Percentiles rank a stretch among this genome's conserved stretches.
These are phyloP conservation scores for Lottia gigantea DNA, from an alignment of 2,888 invertebrate genomes.

Conservation along the genomic window DNA sequence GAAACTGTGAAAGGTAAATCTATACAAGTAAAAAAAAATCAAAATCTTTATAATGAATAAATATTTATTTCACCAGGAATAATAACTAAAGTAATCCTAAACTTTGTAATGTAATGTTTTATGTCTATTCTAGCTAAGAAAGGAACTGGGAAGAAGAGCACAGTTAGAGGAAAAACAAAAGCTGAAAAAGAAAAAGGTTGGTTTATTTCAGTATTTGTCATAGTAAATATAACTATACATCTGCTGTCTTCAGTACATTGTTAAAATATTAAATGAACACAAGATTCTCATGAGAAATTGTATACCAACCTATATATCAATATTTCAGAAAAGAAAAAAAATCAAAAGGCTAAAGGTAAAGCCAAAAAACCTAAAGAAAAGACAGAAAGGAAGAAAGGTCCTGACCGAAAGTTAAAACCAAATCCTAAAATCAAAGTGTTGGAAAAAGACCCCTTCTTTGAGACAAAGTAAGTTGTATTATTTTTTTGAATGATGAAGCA, in stretches of 20 bases:
- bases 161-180: constrained; percentile 12
- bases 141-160: constrained; percentile 14
- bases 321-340: constrained; percentile 24
- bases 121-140: not conserved
- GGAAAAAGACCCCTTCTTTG: constrained; percentile 68
- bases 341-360: constrained; percentile 32
- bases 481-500: too few relatives aligned
- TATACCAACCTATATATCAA: not conserved
- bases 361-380: constrained; percentile 34
- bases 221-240: not conserved
- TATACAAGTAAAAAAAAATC: not conserved
- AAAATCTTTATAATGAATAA: not conserved
- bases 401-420: constrained; percentile 61
- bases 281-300: constrained; percentile 17
- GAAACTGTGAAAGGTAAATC: constrained; percentile 17
- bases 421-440: constrained; percentile 65
- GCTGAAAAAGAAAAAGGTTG: constrained; percentile 22
- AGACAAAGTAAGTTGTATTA: constrained; percentile 60
- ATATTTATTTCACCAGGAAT: too few relatives aligned
- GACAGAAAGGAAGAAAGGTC: constrained; percentile 48
- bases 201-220: not conserved
- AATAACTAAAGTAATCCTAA: too few relatives aligned
- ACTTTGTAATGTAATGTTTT: not conserved
- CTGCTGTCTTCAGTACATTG: too few relatives aligned
- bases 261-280: constrained; percentile 19